Evolutionary conservation across 2,797 vertebrate genomes (phyloP).

Genomic region (Leptodactylus fallax): DNA sequence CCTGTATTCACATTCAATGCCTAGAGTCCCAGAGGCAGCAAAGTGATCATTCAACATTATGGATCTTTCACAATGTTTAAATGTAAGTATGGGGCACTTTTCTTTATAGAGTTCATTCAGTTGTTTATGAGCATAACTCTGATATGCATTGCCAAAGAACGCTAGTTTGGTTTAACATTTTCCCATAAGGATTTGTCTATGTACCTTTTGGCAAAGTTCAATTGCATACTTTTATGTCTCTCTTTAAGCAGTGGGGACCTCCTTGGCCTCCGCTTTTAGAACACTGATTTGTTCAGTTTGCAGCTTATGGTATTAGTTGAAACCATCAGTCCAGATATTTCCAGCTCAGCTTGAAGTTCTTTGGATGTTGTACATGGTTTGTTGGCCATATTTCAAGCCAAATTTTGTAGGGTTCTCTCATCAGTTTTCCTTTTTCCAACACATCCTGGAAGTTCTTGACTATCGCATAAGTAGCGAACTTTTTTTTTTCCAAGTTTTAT

Average conservation of each 20-base stretch:
- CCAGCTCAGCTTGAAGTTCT: background rate
- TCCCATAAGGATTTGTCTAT: too few relatives aligned
- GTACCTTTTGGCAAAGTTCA: too few relatives aligned
- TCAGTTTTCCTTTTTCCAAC: background rate
- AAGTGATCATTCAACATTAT: too few relatives aligned
- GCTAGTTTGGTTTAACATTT: too few relatives aligned
- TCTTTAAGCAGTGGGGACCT: too few relatives aligned
- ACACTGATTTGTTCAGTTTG: background rate
- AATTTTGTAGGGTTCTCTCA: background rate
- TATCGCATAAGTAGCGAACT: background rate
- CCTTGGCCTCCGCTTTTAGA: background rate
- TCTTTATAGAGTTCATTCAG: background rate
- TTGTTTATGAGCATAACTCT: background rate
- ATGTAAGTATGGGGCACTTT: background rate
- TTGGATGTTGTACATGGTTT: background rate
- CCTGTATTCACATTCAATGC: too few relatives aligned
- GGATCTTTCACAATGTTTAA: background rate
- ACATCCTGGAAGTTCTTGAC: background rate
- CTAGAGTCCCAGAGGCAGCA: too few relatives aligned
- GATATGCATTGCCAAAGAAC: background rate
- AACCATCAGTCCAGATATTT: background rate
- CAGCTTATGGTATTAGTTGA: background rate
- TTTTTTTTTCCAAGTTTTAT: too few relatives aligned
- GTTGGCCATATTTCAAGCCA: background rate
- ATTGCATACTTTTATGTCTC: too few relatives aligned